phyloP scores from a whole-genome alignment of 1,140 invertebrate species.

The Spodoptera frugiperda region DNA sequence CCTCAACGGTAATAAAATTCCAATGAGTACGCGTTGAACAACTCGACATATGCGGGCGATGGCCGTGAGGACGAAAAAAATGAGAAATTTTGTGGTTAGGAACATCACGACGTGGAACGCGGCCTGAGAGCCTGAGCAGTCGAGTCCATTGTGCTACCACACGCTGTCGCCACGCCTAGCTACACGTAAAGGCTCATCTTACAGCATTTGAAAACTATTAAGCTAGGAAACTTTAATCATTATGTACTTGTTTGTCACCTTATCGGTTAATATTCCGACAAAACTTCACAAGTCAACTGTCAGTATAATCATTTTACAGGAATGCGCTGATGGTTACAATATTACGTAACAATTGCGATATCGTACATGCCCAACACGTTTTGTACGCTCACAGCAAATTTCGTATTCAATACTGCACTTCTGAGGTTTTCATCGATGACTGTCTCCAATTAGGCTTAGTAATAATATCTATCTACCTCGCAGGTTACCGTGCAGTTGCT shows the following conservation, averaged over 20 bases:
- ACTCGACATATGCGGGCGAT: constrained; percentile 66
- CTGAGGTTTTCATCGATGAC: constrained; percentile 63
- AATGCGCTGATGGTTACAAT: constrained; percentile 65
- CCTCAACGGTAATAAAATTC: constrained; percentile 63
- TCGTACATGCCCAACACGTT: constrained; percentile 69
- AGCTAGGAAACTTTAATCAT: neutral
- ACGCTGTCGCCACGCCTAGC: neutral
- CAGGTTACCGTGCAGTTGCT: no score
- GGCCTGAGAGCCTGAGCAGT: constrained; percentile 20
- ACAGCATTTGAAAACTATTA: neutral
- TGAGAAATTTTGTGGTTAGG: constrained; percentile 70
- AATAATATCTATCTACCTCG: constrained; percentile 3
- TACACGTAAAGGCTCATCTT: neutral
- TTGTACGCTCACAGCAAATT: constrained; percentile 60
- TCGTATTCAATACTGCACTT: constrained; percentile 63
- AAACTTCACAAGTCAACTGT: constrained; percentile 9
- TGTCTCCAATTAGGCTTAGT: constrained; percentile 30
- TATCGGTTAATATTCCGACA: constrained; percentile 5
- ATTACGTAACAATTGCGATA: constrained; percentile 66
- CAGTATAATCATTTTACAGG: constrained; percentile 60
- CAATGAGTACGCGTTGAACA: constrained; percentile 59
- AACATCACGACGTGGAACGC: constrained; percentile 49
- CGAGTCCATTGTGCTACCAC: constrained; percentile 35
- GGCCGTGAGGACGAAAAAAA: constrained; percentile 58
- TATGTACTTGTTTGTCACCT: constrained; percentile 1